Percentiles rank a stretch among this genome's conserved stretches.
Conservation (phyloP, 2,888 invertebrate genomes). For the Cryptocephalus primarius region DNA sequence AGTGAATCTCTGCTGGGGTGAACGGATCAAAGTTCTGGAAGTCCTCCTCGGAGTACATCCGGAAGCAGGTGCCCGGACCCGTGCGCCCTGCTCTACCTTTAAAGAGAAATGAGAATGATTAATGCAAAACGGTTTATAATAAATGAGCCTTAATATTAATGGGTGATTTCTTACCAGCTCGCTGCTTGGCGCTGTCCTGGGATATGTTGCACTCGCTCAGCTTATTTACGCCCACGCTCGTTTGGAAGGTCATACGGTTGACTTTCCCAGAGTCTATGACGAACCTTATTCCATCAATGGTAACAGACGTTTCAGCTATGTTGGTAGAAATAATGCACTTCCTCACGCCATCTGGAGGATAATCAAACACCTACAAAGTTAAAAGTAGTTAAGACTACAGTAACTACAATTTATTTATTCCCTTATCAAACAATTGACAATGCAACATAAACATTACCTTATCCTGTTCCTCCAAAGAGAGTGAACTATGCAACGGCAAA, state of each 20-base stretch:
- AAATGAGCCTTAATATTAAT: background rate
- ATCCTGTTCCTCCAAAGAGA: constrained; percentile 91
- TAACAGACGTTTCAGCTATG: constrained; percentile 97
- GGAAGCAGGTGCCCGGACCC: constrained; percentile 89
- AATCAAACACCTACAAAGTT: constrained; percentile 55
- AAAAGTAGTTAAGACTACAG: background rate
- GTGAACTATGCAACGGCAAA: constrained; percentile 81
- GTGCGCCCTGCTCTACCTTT: constrained; percentile 87
- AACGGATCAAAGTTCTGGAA: constrained; percentile 69
- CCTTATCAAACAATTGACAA: background rate
- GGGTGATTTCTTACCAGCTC: constrained; percentile 44
- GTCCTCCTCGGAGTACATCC: constrained; percentile 78
- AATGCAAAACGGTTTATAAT: background rate
- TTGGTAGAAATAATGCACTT: constrained; percentile 98
- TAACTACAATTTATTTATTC: too few relatives aligned
- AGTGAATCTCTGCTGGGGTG: constrained; percentile 85
- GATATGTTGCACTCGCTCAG: constrained; percentile 94
- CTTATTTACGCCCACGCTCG: constrained; percentile 78
- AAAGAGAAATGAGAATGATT: background rate
- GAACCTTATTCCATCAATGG: constrained; percentile 95
- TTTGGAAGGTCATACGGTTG: constrained; percentile 95
- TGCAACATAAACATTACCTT: constrained; percentile 52
- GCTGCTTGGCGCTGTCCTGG: constrained; percentile 74
- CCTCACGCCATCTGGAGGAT: constrained; percentile 85
- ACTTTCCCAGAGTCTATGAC: constrained; percentile 89